phyloP scores from a whole-genome alignment of 1,140 invertebrate species.

The Camponotus vicinus region DNA sequence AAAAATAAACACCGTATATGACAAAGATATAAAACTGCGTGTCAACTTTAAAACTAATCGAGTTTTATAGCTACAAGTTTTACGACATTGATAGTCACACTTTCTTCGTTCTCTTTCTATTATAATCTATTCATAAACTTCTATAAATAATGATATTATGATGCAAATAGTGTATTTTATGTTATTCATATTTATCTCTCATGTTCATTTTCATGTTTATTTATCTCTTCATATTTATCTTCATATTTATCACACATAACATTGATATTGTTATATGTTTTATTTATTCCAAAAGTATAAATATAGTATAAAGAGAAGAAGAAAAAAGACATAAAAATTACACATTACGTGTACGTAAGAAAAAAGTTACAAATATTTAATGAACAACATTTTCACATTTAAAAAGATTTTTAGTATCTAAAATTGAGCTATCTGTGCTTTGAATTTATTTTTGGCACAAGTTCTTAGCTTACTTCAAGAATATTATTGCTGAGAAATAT shows the following conservation, averaged over 20 bases:
- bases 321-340: background rate
- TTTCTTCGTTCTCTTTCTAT: background rate
- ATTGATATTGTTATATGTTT: background rate
- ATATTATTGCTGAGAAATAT: constrained; percentile 27
- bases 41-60: constrained; percentile 37
- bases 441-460: constrained; percentile 41
- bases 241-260: background rate
- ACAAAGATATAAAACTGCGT: background rate
- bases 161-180: background rate
- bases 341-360: background rate
- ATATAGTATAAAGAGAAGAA: background rate
- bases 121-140: constrained; percentile 38
- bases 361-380: constrained; percentile 2
- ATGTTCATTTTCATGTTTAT: background rate
- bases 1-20: background rate
- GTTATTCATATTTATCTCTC: background rate
- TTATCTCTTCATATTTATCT: background rate
- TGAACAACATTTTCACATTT: constrained; percentile 4
- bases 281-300: background rate
- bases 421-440: background rate
- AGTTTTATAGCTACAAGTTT: constrained; percentile 22
- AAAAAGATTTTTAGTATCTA: background rate
- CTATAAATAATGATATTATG: constrained; percentile 24
- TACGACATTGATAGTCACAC: background rate
- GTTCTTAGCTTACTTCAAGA: background rate